phyloP scores from a whole-genome alignment of 2,113 vertebrate genomes.

The Cariama cristata region DNA sequence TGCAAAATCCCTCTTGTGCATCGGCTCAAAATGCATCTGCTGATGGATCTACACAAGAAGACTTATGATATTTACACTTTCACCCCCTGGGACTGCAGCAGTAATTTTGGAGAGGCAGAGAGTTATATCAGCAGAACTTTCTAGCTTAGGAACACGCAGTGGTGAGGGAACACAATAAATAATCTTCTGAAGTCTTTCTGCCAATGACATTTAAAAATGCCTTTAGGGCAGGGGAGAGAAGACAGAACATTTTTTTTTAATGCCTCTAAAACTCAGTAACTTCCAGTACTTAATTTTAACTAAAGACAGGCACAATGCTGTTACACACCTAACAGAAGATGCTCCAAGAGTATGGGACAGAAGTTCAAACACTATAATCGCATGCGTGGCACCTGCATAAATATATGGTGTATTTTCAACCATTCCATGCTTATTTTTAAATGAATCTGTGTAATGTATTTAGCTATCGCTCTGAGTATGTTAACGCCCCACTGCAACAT shows the following conservation, averaged over 20 bases:
- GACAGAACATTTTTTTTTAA: not conserved
- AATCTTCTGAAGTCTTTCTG: not conserved
- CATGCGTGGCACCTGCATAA: not conserved
- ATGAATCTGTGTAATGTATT: not conserved
- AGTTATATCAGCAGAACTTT: not conserved
- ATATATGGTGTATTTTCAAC: not conserved
- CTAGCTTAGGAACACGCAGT: not conserved
- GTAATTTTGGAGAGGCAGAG: conserved; percentile 26
- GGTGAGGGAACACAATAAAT: conserved; percentile 4
- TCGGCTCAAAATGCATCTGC: conserved; percentile 12
- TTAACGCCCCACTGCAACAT: not conserved
- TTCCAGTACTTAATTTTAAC: not conserved
- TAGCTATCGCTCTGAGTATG: not conserved
- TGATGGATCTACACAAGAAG: conserved; percentile 35
- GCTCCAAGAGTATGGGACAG: not conserved
- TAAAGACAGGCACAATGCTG: not conserved
- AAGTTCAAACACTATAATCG: not conserved
- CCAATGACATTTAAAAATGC: not conserved
- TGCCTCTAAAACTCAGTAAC: not conserved
- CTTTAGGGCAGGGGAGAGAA: not conserved
- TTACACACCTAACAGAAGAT: not conserved
- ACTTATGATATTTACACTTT: conserved; percentile 12
- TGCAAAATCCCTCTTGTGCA: not conserved
- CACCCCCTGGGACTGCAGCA: not conserved
- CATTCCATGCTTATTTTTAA: not conserved